Evolutionary conservation across 92 coral and sea anemone genomes (phyloP), one percentile per base, ranked within the genome.

Genomic region (Metridium senile): DNA sequence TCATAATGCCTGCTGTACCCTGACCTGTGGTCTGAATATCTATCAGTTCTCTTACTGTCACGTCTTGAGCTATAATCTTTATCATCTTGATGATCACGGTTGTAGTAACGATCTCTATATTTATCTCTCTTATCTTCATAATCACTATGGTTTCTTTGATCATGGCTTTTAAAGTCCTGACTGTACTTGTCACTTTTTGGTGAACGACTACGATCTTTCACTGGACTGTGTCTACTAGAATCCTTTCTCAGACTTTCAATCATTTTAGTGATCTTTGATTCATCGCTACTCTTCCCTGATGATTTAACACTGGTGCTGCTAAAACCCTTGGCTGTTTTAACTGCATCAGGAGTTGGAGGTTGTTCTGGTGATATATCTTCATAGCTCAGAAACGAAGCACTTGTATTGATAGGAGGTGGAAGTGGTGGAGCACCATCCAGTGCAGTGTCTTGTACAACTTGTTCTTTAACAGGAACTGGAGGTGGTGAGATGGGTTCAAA

Each of bases 401-500:
- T 29, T 29, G 77, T 77, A 53, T 78, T 66, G 63, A 62, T 61
- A 18, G 97, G 93, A 17, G 86, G 92, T 63, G 85, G 84, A 33
- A 84, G 88, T 13, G 93, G 85, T 21, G 93, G 97, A 20, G 99
- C 96, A 47, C 93, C 89, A 39, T 83, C 54, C 43, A 78, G 34
- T 84, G 98, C 17, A 91, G 98, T 18, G 88, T 96, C 19, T 88
- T 93, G 28, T 92, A 95, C 21, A 89, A 92, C 56, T 82, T 64
- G 0, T 57, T 82, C 58, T 52, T 71, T n/a, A 66, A 81, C 59
- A 51, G 80, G 58, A 29, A 56, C 31, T 77, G 87, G 71, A 45
- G 77, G 71, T 11, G 99, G 99, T 0, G 99, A 96, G 28, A 96
- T 91, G 11, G 99, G 99, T 66, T 96, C 99, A 89, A 96, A 96